Conservation (phyloP, 2,113 vertebrate species). For the Turdus rufiventris region DNA sequence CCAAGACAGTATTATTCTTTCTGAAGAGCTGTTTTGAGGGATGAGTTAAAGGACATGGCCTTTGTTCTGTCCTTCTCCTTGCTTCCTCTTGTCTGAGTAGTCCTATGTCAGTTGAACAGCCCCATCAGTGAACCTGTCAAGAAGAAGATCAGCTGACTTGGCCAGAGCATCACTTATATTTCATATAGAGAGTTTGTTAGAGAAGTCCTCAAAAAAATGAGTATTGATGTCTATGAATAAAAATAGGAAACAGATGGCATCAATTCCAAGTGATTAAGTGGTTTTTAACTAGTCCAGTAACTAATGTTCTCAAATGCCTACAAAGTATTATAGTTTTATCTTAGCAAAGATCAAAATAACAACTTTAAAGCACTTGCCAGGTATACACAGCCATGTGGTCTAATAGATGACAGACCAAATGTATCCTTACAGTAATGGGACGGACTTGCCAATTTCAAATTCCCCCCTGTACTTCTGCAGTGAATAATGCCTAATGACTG, state of each 20-base stretch:
- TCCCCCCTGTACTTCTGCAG: background rate
- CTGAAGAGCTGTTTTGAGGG: background rate
- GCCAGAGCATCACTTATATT: background rate
- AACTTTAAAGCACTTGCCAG: conserved; percentile 22
- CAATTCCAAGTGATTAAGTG: background rate
- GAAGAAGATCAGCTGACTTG: background rate
- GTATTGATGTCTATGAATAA: background rate
- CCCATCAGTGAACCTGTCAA: background rate
- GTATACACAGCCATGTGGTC: background rate
- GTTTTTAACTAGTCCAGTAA: conserved; percentile 43
- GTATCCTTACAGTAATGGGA: background rate
- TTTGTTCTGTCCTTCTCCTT: background rate
- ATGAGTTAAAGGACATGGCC: background rate
- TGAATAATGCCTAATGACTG: background rate
- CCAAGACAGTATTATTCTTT: background rate
- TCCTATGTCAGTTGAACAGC: background rate
- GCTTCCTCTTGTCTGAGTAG: background rate
- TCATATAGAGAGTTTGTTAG: background rate
- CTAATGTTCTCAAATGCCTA: background rate
- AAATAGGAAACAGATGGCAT: conserved; percentile 29
- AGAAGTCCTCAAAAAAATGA: background rate
- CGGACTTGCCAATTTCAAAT: background rate
- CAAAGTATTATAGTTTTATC: conserved; percentile 33
- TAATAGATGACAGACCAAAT: conserved; percentile 6
- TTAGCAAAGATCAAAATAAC: conserved; percentile 41